Base-by-base conservation (phyloP, 2,113 vertebrate species). In the Pelecanoides urinatrix region DNA sequence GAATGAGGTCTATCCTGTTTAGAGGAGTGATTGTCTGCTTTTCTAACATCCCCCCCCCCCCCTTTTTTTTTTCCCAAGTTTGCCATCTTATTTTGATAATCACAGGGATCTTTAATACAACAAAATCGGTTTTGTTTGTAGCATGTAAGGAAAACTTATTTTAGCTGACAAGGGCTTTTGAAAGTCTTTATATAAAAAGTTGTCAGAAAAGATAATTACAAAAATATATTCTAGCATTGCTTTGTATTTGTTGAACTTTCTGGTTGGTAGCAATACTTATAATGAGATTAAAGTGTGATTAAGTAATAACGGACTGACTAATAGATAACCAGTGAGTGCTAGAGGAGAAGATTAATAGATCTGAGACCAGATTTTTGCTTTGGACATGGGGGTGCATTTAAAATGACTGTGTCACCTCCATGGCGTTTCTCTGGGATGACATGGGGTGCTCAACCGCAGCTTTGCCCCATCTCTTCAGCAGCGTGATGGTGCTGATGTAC, bases 381-480 rank as follows among this genome's bases (percentile, higher is more conserved):
- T 68, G 73, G 49, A 23, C 45, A 5, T 8, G 27, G 59, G 8
- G 25, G 8, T 29, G 4, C 9, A 1, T 72, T 32, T 61, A 49
- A 17, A 42, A 63, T 42, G 47, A 15, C 7, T 32, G 36, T 4
- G 16, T 62, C 11, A 19, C 16, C 75, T 53, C 62, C 0, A 4
- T 40, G 71, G 45, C 1, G 3, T 78, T 80, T n/a, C 70, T 42
- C 49, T 59, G 45, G 26, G 58, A 1, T 27, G 27, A 2, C 27
- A 0, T 1, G 7, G 4, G 61, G 14, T 7, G 27, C 67, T 71
- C 6, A 0, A 6, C 56, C 0, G 1, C 21, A 49, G 53, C 55
- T 68, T 40, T 22, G 29, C 52, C 52, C 26, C 3, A 0, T 58
- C 30, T 40, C 38, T 36, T 34, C 22, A 5, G 4, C 0, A 2